Evolutionary conservation across 2,888 invertebrate genomes (phyloP), one percentile per base, ranked within the genome.

Genomic region (Cosmopolites sordidus): DNA sequence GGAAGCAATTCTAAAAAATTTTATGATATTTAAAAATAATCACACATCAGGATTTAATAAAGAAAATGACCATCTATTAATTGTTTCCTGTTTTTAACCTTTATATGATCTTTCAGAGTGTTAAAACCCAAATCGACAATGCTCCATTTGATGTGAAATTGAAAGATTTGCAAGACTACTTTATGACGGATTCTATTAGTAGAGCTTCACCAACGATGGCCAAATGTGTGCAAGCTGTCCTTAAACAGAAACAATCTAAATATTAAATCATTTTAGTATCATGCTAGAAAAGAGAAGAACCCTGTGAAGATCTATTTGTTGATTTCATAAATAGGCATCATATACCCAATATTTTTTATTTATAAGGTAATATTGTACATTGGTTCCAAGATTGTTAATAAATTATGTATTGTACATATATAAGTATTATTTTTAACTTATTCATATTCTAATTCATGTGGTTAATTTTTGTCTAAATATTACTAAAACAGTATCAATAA

Each of bases 191-290:
- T 76, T 78, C 90, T 4, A 92, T 99, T 68, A 93, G 94, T 60
- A 83, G 98, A 69, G 94, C 98, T 22, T 99, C 98, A 2, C 89
- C 91, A 58, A 98, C 97, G 44, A 99, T 99, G 99, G 96, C 98
- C 44, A 96, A 96, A 75, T 98, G 97, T 75, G 87, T 97, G 60
- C 87, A 92, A 67, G 96, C 97, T 11, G 92, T 87, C 1, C 78
- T 83, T 62, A 92, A 92, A 72, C 87, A 88, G 66, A 79, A 78
- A 60, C 70, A 76, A 42, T 75, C 68, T n/a, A 69, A 68, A 60
- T 67, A 62, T 58, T 66, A 59, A 63, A 45, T 43, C 16, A 45
- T 46, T 40, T 40, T 40, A 40, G 11, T 16, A 3, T 3, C 5
- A 16, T 40, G 11, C 11, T 33, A 33, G 3, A 9, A n/a, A 33